Base-by-base conservation (phyloP, 2,797 vertebrate species). In the Danio aesculapii region DNA sequence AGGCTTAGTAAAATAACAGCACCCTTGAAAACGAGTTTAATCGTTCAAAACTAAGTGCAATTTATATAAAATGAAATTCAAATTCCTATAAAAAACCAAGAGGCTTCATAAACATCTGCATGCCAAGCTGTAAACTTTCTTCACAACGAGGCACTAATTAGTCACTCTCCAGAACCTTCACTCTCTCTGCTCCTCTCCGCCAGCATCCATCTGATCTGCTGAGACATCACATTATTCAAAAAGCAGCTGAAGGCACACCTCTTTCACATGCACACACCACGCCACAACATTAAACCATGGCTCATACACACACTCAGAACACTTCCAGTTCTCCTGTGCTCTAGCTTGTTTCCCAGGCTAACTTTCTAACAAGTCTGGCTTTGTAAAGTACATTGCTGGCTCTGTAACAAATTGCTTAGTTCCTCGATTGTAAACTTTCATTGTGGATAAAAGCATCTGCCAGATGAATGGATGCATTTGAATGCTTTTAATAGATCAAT, bases 321-420 rank as follows among this genome's bases (percentile, higher is more conserved):
- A 50, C 16, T 77, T 49, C 61, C 57, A 52, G 53, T 83, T 85
- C 75, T 78, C 30, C 46, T 59, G 16, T 61, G 11, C 13, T 49
- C 39, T 62, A 49, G 5, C 2, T 2, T 79, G 13, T 41, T 52
- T 50, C 6, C 76, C 52, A 43, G 55, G 21, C 30, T 53, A 43
- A n/a, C 30, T 71, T 53, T 41, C 9, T 43, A 55, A 55, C 13
- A 55, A 19, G 43, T 0, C 30, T 43, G 16, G 0, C 0, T 12
- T 55, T 41, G n/a, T 19, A 12, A 10, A 57, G 6, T 17, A 55
- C 43, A 55, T 55, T 12, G 16, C 17, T 71, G 16, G 10, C 39
- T 71, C 16, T 70, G 16, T 55, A 16, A 30, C 3, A 3, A 21
- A 68, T 39, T 43, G 11, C 8, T 16, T 71, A 55, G 4, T 71